Evolutionary conservation across 92 coral and sea anemone genomes (phyloP).

Genomic region (Diadumene lineata): DNA sequence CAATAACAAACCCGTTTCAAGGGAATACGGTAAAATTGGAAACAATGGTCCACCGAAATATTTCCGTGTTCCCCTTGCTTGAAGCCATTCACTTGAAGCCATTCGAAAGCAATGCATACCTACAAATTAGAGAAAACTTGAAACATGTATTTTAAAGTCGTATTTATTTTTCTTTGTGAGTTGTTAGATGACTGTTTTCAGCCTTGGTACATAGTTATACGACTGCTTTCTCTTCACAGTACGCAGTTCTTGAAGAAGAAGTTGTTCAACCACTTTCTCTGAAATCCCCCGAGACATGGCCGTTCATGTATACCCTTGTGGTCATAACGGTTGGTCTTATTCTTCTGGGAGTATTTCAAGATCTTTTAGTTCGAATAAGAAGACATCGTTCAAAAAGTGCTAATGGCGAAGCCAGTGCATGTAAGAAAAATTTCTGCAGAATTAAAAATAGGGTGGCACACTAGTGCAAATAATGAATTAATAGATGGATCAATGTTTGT

Average conservation of each 20-base stretch:
- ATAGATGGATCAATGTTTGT: background rate
- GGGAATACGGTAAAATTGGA: too few species aligned
- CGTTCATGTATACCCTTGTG: background rate
- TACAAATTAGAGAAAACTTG: too few species aligned
- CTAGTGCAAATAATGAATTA: background rate
- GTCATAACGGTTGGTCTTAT: background rate
- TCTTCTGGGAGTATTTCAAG: background rate
- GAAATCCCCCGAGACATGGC: conserved; percentile 18
- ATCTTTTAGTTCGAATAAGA: background rate
- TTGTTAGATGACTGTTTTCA: too few species aligned
- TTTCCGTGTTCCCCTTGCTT: too few species aligned
- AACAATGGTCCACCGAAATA: too few species aligned
- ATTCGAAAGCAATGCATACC: too few species aligned
- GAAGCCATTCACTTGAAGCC: too few species aligned
- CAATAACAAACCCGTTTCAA: too few species aligned
- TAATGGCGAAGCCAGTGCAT: background rate
- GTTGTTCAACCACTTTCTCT: conserved; percentile 22
- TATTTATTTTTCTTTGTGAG: too few species aligned
- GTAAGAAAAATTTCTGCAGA: background rate
- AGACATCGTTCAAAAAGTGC: background rate
- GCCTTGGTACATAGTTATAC: too few species aligned
- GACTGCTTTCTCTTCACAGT: background rate
- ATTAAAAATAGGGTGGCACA: background rate
- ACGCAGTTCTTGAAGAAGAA: conserved; percentile 15
- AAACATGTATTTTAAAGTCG: too few species aligned